Percentiles rank a stretch among this genome's conserved stretches.
Conservation (phyloP, 1,140 invertebrate species). For the Melitaea cinxia region DNA sequence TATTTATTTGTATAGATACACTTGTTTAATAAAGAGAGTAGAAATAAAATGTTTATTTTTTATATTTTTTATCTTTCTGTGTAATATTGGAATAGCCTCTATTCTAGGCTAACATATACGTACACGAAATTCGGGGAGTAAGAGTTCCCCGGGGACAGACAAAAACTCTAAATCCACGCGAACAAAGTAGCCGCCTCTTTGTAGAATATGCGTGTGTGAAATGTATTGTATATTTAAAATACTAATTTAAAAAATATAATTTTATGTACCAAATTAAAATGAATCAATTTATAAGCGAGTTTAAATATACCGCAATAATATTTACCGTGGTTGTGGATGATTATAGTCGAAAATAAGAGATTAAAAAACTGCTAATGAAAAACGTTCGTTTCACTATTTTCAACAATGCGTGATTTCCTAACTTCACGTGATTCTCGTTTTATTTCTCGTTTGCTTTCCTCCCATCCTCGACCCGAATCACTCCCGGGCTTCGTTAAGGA, state of each 20-base stretch:
- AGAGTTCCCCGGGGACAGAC: neutral
- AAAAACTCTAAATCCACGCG: neutral
- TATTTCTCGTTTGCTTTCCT: constrained; percentile 39
- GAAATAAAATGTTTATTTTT: too few relatives aligned
- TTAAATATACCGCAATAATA: too few relatives aligned
- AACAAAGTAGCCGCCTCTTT: neutral
- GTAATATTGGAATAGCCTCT: neutral
- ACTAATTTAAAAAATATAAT: neutral
- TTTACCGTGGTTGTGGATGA: too few relatives aligned
- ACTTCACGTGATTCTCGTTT: constrained; percentile 45
- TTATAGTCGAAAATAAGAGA: constrained; percentile 10
- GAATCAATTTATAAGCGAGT: neutral
- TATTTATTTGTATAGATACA: too few relatives aligned
- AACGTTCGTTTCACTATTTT: constrained; percentile 42
- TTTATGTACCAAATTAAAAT: neutral
- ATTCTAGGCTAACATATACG: neutral
- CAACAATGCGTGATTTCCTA: constrained; percentile 45
- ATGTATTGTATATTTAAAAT: neutral
- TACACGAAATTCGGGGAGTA: neutral
- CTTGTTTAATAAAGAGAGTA: too few relatives aligned
- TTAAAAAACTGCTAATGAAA: constrained; percentile 1
- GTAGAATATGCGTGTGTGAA: neutral
- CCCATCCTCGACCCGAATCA: constrained; percentile 41
- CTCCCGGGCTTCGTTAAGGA: constrained; percentile 56
- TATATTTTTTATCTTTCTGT: too few relatives aligned